These are phyloP conservation scores for Aradophagus sp. DNA, from an alignment of 1,140 invertebrate species.

Conservation along the genomic window DNA sequence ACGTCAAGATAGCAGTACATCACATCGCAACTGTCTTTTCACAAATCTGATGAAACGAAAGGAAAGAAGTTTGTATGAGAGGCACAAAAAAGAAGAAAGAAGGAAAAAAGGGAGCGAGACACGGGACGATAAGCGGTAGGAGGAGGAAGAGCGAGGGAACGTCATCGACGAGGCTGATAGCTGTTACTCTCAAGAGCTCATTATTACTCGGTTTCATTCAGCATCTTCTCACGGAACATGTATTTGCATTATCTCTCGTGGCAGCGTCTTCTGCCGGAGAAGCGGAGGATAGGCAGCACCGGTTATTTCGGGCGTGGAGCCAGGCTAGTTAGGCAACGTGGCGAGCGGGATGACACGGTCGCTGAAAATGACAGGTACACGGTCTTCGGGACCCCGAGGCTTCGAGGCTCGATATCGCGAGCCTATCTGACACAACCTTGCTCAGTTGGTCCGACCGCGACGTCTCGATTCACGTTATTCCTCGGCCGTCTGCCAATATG, in stretches of 20 bases:
- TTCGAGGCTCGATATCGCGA: slow-evolving; percentile 68
- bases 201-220: slow-evolving; percentile 56
- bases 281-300: slow-evolving; percentile 46
- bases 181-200: slow-evolving; percentile 49
- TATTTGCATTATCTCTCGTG: slow-evolving; percentile 53
- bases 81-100: slow-evolving; percentile 1
- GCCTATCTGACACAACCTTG: slow-evolving; percentile 72
- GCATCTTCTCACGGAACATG: slow-evolving; percentile 38
- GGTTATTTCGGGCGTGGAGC: slow-evolving; percentile 58
- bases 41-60: slow-evolving; percentile 40
- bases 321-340: slow-evolving; percentile 58
- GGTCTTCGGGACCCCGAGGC: slow-evolving; percentile 65
- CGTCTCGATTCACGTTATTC: slow-evolving; percentile 54
- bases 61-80: slow-evolving; percentile 19
- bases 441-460: slow-evolving; percentile 60
- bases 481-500: slow-evolving; percentile 72
- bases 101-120: slow-evolving; percentile 20
- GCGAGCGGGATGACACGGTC: slow-evolving; percentile 69
- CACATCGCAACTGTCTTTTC: slow-evolving; percentile 52
- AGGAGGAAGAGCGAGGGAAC: slow-evolving; percentile 26
- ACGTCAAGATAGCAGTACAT: no score
- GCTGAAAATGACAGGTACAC: slow-evolving; percentile 75
- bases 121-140: slow-evolving; percentile 32
- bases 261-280: slow-evolving; percentile 27
- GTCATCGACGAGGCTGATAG: slow-evolving; percentile 48